phyloP scores from a whole-genome alignment of 2,888 invertebrate species.

The Thera britannica region DNA sequence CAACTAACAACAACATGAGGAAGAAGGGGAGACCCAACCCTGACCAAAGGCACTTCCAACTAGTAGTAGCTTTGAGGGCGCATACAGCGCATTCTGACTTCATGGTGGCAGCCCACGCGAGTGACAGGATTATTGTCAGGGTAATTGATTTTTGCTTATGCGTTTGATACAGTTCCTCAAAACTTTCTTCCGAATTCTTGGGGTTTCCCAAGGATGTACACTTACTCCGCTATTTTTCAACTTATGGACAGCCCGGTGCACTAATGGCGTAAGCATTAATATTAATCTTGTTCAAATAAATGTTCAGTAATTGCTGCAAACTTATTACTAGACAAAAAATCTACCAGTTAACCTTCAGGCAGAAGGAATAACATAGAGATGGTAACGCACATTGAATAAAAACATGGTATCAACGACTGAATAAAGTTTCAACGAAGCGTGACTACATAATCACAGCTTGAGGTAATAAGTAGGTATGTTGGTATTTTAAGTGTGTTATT shows the following conservation, averaged over 20 bases:
- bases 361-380: too few species aligned
- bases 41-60: conserved; percentile 98
- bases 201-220: conserved; percentile 9
- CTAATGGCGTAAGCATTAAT: too few species aligned
- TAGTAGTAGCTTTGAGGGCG: conserved; percentile 96
- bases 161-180: neutral
- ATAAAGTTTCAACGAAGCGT: conserved; percentile 13
- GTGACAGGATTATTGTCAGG: conserved; percentile 98
- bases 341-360: too few species aligned
- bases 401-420: conserved; percentile 3
- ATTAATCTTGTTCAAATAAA: too few species aligned
- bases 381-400: neutral
- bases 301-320: too few species aligned
- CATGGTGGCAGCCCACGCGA: conserved; percentile 94
- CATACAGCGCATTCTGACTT: conserved; percentile 92
- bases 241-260: neutral
- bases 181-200: neutral
- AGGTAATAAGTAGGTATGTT: conserved; percentile 19
- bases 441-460: conserved; percentile 17
- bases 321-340: too few species aligned
- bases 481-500: conserved; percentile 15
- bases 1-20: conserved; percentile 99
- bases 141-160: conserved; percentile 79
- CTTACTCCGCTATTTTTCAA: neutral
- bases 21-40: conserved; percentile 99